Conservation (phyloP, 2,888 invertebrate genomes). For the Ramazzottius varieornatus region DNA sequence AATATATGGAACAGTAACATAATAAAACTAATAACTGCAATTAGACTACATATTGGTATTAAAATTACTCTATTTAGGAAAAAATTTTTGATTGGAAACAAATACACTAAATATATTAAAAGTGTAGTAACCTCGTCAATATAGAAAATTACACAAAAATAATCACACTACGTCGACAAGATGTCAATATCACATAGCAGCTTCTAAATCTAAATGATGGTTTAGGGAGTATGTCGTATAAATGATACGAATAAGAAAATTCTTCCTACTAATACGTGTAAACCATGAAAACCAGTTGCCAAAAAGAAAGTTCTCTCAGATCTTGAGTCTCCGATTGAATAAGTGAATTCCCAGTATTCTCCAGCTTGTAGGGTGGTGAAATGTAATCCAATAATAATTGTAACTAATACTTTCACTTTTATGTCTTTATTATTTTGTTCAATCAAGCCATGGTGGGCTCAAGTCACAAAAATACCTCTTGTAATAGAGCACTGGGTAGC, state of each 20-base stretch:
- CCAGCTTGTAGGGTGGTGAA: slow-evolving; percentile 38
- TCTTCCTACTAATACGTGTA: slow-evolving; percentile 27
- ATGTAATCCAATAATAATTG: slow-evolving; percentile 34
- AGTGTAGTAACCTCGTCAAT: slow-evolving; percentile 38
- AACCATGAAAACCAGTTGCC: slow-evolving; percentile 44
- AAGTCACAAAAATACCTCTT: slow-evolving; percentile 41
- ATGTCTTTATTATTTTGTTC: slow-evolving; percentile 24
- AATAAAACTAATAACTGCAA: slow-evolving; percentile 5
- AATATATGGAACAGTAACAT: slow-evolving; percentile 26
- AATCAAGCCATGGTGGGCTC: slow-evolving; percentile 29
- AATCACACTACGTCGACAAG: slow-evolving; percentile 38
- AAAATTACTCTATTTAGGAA: slow-evolving; percentile 24
- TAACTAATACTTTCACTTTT: slow-evolving; percentile 28
- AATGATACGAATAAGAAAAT: slow-evolving; percentile 24
- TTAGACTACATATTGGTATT: slow-evolving; percentile 7
- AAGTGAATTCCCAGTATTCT: slow-evolving; percentile 39
- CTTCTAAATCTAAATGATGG: slow-evolving; percentile 39
- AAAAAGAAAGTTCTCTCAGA: slow-evolving; percentile 42
- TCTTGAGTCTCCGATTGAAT: slow-evolving; percentile 33
- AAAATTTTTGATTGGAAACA: slow-evolving; percentile 43
- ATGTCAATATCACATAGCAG: slow-evolving; percentile 41
- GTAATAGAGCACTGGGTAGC: no score
- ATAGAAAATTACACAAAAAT: slow-evolving; percentile 36
- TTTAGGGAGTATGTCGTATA: slow-evolving; percentile 29
- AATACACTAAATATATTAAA: slow-evolving; percentile 36